phyloP scores from a whole-genome alignment of 2,113 vertebrate genomes.

The Elaphurus davidianus region DNA sequence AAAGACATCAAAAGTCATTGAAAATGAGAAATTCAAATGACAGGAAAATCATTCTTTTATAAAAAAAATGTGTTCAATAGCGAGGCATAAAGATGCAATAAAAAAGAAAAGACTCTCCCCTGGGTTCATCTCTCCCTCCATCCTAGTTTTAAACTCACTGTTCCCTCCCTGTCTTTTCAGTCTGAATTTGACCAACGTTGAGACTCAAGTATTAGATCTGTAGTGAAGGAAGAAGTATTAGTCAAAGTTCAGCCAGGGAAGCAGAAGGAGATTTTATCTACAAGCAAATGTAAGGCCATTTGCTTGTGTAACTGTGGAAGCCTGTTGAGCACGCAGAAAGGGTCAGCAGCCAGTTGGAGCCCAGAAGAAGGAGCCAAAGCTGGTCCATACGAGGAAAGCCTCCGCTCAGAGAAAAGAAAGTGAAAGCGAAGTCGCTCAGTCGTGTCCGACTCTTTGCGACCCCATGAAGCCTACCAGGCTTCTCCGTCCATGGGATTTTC shows the following conservation, averaged over 20 bases:
- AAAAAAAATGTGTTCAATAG: neutral
- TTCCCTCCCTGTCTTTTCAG: neutral
- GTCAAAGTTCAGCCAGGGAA: neutral
- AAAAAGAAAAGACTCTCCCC: neutral
- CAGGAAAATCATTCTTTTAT: neutral
- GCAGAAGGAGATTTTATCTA: neutral
- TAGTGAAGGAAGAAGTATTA: neutral
- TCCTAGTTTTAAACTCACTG: neutral
- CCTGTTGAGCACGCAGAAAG: neutral
- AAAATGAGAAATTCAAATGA: neutral
- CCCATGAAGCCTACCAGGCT: neutral
- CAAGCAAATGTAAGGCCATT: neutral
- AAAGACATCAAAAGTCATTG: neutral
- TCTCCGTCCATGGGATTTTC: neutral
- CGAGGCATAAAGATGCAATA: neutral
- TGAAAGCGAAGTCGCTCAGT: neutral
- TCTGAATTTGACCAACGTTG: neutral
- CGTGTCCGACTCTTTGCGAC: fast-evolving
- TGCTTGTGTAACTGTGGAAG: neutral
- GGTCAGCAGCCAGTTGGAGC: too few species aligned
- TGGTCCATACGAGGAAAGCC: neutral
- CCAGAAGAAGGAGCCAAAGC: neutral
- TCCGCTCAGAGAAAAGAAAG: neutral
- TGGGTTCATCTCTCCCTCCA: neutral
- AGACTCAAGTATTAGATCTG: neutral